These are phyloP conservation scores for Orthonevra nobilis DNA, from an alignment of 2,888 invertebrate species.

Conservation along the genomic window DNA sequence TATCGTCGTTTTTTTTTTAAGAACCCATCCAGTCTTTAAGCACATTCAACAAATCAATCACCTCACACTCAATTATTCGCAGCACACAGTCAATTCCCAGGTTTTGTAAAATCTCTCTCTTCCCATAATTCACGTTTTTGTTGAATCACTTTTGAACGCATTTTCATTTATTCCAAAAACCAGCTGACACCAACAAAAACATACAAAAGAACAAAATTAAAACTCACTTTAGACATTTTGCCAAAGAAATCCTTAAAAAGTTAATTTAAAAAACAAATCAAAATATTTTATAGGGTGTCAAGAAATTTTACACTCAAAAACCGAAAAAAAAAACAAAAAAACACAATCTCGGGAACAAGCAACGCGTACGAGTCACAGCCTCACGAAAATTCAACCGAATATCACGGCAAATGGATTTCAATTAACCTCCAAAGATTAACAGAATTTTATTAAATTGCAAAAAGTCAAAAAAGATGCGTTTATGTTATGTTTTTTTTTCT, in stretches of 20 bases:
- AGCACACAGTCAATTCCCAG: too few species aligned
- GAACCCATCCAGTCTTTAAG: too few species aligned
- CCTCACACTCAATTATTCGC: constrained; percentile 20
- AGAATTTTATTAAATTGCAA: constrained; percentile 20
- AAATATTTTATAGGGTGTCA: constrained; percentile 19
- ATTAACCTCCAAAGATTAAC: constrained; percentile 37
- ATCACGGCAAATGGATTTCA: constrained; percentile 42
- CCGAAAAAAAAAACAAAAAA: not conserved
- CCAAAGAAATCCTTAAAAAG: constrained; percentile 13
- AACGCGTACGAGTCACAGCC: constrained; percentile 36
- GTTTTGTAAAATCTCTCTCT: not conserved
- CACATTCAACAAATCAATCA: too few species aligned
- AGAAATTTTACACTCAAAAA: constrained; percentile 16
- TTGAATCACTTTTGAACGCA: not conserved
- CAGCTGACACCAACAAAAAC: constrained; percentile 6
- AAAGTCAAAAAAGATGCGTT: constrained; percentile 12
- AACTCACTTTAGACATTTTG: constrained; percentile 67
- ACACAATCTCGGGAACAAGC: not conserved
- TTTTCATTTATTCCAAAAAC: too few species aligned
- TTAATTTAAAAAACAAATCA: constrained; percentile 17
- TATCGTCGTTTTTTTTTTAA: too few species aligned
- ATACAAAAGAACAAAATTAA: constrained; percentile 15
- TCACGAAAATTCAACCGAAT: constrained; percentile 57
- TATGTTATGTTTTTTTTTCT: constrained; percentile 16
- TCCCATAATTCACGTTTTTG: not conserved